These are phyloP conservation scores for Buathra laborator DNA, from an alignment of 2,888 invertebrate species.

Conservation along the genomic window DNA sequence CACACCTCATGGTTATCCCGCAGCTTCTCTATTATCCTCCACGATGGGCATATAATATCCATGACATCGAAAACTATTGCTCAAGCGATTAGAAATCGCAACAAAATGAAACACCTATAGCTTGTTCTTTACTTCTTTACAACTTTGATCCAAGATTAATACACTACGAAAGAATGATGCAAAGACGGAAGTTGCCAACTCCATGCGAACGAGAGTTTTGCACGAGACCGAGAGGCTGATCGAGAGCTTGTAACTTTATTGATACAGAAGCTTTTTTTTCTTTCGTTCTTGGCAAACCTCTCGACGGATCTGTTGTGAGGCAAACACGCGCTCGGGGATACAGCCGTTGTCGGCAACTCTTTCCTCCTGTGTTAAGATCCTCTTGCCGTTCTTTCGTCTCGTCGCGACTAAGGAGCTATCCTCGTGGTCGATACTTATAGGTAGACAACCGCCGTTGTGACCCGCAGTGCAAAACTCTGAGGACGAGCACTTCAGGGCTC, in stretches of 20 bases:
- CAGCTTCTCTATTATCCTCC: not conserved
- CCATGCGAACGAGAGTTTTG: slow-evolving; percentile 60
- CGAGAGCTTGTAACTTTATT: slow-evolving; percentile 40
- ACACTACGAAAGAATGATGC: slow-evolving; percentile 12
- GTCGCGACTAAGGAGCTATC: slow-evolving; percentile 20
- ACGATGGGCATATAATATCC: not conserved
- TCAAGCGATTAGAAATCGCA: not conserved
- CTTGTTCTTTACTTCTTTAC: not conserved
- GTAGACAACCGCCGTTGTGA: slow-evolving; percentile 27
- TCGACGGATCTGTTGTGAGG: slow-evolving; percentile 56
- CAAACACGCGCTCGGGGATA: slow-evolving; percentile 57
- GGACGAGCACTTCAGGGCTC: slow-evolving; percentile 61
- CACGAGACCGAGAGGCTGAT: slow-evolving; percentile 35
- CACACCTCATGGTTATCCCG: not conserved
- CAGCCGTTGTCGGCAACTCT: slow-evolving; percentile 30
- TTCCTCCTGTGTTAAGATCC: slow-evolving; percentile 20
- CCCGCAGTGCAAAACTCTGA: slow-evolving; percentile 56
- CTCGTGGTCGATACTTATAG: slow-evolving; percentile 32
- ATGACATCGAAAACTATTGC: slow-evolving; percentile 14
- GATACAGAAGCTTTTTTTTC: slow-evolving; percentile 45
- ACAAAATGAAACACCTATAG: not conserved
- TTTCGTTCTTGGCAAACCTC: slow-evolving; percentile 54
- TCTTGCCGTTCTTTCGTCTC: slow-evolving; percentile 29
- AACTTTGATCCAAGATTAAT: not conserved
- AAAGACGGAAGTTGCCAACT: slow-evolving; percentile 56